Evolutionary conservation across 2,797 vertebrate genomes (phyloP).

Genomic region (Diglossa cyanea): DNA sequence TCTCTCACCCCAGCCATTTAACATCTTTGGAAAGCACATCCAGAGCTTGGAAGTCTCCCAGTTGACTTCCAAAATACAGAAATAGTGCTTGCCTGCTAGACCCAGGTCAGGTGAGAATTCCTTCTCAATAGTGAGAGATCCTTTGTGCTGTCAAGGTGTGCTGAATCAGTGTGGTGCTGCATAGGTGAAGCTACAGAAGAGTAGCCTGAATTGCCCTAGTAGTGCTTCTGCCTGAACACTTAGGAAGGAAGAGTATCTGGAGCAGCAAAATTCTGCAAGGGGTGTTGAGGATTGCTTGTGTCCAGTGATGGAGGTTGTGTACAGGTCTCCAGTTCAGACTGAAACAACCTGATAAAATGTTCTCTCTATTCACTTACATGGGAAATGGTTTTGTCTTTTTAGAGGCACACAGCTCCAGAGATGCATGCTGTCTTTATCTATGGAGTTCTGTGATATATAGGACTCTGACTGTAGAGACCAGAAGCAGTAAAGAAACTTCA

Average conservation of each 20-base stretch:
- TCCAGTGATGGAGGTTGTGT: neutral
- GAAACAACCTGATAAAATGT: neutral
- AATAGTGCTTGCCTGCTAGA: rapidly evolving
- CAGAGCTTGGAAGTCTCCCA: neutral
- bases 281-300: neutral
- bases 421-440: neutral
- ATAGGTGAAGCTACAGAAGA: rapidly evolving
- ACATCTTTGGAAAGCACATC: neutral
- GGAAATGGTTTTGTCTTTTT: neutral
- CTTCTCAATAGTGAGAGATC: rapidly evolving
- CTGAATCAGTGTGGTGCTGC: neutral
- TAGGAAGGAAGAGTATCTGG: neutral
- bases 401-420: neutral
- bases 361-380: neutral
- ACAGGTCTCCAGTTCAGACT: neutral
- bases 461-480: rapidly evolving
- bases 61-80: neutral
- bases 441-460: neutral
- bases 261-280: neutral
- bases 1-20: neutral
- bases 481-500: neutral
- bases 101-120: neutral
- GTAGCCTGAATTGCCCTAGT: neutral
- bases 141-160: neutral
- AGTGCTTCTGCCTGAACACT: neutral